Conservation (phyloP, 2,113 vertebrate genomes). For the Excalfactoria chinensis region DNA sequence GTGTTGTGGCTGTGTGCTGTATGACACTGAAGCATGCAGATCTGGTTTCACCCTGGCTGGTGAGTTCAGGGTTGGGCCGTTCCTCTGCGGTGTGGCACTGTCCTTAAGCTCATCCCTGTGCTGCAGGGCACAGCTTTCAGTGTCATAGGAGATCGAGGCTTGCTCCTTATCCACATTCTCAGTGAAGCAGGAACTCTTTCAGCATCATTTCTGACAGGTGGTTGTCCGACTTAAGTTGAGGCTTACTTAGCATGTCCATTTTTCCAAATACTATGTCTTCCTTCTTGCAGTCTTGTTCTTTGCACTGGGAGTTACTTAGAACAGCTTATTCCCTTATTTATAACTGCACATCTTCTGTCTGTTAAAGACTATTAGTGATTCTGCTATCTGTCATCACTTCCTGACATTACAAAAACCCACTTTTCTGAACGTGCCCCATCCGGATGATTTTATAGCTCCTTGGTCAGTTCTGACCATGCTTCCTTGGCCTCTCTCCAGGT, state of each 20-base stretch:
- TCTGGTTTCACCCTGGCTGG: not conserved
- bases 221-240: not conserved
- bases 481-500: not conserved
- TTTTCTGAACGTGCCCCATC: rapidly evolving
- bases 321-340: not conserved
- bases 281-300: not conserved
- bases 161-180: not conserved
- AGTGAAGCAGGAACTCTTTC: not conserved
- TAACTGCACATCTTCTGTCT: not conserved
- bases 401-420: not conserved
- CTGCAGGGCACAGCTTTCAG: not conserved
- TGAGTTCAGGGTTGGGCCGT: rapidly evolving
- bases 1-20: rapidly evolving
- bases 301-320: not conserved
- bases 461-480: not conserved
- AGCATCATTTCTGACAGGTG: not conserved
- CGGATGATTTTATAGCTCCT: not conserved
- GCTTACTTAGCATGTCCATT: not conserved
- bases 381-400: not conserved
- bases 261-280: not conserved
- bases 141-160: not conserved
- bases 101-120: not conserved
- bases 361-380: not conserved
- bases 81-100: not conserved
- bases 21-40: rapidly evolving